phyloP scores from a whole-genome alignment of 2,113 vertebrate genomes.

The Alaudala cheleensis region DNA sequence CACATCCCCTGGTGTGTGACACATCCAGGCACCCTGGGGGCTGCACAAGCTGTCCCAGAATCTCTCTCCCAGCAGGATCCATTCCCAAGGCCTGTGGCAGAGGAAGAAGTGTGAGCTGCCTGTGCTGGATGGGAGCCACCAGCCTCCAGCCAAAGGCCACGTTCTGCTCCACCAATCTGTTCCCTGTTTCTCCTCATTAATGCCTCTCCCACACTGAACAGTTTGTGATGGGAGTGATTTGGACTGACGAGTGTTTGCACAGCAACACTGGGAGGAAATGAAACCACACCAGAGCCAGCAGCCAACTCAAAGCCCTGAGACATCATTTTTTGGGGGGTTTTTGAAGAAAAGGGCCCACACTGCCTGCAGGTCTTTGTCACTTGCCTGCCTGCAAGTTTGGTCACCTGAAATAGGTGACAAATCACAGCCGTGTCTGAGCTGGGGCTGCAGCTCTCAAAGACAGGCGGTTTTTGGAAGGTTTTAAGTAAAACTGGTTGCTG shows the following conservation, averaged over 20 bases:
- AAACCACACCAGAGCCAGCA: neutral
- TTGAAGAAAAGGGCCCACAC: neutral
- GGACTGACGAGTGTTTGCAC: conserved; percentile 49
- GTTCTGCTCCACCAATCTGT: neutral
- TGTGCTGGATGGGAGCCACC: neutral
- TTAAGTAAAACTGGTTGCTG: neutral
- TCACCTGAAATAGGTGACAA: neutral
- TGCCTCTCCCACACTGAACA: neutral
- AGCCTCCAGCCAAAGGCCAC: conserved; percentile 14
- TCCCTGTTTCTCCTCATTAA: conserved; percentile 3
- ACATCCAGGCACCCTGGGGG: neutral
- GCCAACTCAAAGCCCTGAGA: neutral
- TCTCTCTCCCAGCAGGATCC: neutral
- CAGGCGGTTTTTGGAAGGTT: neutral
- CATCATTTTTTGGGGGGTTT: neutral
- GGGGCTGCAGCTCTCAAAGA: neutral
- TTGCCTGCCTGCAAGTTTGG: neutral
- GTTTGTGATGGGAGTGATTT: conserved; percentile 49
- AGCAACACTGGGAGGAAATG: conserved; percentile 30
- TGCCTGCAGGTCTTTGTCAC: neutral
- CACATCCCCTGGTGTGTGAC: neutral
- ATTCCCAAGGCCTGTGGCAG: neutral
- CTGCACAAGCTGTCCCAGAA: neutral
- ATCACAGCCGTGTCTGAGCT: rapidly evolving
- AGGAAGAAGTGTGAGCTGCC: neutral